A percentile compares a stretch with the other conserved stretches of the same genome.
Conservation (phyloP, 1,140 invertebrate genomes). For the Pseudomyrmex gracilis region DNA sequence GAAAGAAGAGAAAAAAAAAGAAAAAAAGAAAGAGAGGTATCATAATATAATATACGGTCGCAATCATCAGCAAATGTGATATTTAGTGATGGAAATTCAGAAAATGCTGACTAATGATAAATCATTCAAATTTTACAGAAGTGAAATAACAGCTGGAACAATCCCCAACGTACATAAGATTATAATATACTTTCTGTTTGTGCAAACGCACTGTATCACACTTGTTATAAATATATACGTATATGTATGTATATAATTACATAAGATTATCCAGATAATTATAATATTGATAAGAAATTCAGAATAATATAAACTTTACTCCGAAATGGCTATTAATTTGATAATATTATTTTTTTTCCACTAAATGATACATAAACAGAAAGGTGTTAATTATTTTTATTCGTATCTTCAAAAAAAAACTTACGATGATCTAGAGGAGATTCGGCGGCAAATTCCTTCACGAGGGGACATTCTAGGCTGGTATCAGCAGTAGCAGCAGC, state of each 20-base stretch:
- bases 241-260: no score
- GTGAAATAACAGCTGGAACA: background rate
- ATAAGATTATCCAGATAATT: background rate
- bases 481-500: slow-evolving; percentile 78
- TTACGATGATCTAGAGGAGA: slow-evolving; percentile 82
- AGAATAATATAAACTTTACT: no score
- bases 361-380: background rate
- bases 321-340: no score
- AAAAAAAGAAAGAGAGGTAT: no score
- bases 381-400: background rate
- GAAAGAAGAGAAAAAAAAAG: background rate
- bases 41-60: no score
- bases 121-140: background rate
- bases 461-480: slow-evolving; percentile 78
- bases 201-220: background rate
- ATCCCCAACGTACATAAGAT: background rate
- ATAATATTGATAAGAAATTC: background rate
- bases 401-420: slow-evolving; percentile 54
- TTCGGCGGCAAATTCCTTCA: slow-evolving; percentile 72
- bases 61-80: no score
- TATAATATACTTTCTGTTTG: slow-evolving; percentile 24
- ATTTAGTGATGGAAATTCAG: no score
- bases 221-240: no score
- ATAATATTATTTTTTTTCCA: no score
- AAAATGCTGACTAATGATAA: background rate